phyloP scores from a whole-genome alignment of 2,888 invertebrate genomes.

The Seira sanloemensis region DNA sequence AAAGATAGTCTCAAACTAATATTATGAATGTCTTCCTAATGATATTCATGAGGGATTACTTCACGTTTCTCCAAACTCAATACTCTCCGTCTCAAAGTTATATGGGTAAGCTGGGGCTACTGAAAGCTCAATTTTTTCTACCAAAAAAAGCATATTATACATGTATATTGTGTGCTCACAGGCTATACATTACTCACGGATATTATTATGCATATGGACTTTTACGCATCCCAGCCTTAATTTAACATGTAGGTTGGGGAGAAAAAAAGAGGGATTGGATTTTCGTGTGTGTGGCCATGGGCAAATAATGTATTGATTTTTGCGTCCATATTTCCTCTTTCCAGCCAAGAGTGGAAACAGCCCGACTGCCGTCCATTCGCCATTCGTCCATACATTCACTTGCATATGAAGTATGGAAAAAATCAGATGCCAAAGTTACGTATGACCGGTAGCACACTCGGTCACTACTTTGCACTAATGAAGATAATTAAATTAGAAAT shows the following conservation, averaged over 20 bases:
- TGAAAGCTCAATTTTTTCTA: conserved; percentile 13
- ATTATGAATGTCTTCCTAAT: conserved; percentile 23
- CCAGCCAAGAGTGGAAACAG: too few species aligned
- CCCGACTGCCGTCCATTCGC: not conserved
- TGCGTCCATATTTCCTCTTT: conserved; percentile 56
- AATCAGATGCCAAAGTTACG: too few species aligned
- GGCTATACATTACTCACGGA: not conserved
- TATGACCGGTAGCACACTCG: too few species aligned
- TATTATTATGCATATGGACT: not conserved
- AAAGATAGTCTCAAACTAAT: conserved; percentile 9
- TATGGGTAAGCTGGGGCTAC: not conserved
- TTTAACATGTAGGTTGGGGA: not conserved
- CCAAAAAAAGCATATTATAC: conserved; percentile 12
- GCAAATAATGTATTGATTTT: conserved; percentile 67
- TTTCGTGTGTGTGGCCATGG: conserved; percentile 57
- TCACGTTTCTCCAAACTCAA: conserved; percentile 21
- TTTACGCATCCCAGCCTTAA: too few species aligned
- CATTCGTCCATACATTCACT: not conserved
- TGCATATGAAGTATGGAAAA: too few species aligned
- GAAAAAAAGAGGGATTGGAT: not conserved
- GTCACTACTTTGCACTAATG: too few species aligned
- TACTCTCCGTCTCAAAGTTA: conserved; percentile 6
- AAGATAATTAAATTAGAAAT: too few species aligned
- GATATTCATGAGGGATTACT: conserved; percentile 46
- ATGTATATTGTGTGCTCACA: not conserved